Evolutionary conservation across 92 coral and sea anemone genomes (phyloP).

Genomic region (Anthopleura xanthogrammica): DNA sequence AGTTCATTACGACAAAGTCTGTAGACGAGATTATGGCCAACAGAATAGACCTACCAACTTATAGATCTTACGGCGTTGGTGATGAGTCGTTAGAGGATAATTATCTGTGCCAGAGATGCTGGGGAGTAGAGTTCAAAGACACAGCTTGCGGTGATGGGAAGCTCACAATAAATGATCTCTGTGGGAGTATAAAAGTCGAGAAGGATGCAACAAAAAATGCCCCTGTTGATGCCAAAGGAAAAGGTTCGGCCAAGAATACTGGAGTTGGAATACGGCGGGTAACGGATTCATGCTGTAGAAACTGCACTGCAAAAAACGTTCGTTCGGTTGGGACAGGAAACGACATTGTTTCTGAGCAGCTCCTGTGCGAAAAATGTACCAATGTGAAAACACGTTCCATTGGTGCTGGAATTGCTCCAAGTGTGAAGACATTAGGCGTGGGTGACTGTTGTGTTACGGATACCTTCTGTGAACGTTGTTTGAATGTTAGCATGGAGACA

Average conservation of each 20-base stretch:
- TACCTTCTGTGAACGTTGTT: constrained; percentile 73
- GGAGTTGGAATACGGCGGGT: constrained; percentile 70
- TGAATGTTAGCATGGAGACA: constrained; percentile 54
- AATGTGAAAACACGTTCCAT: constrained; percentile 70
- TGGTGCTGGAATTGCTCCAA: constrained; percentile 47
- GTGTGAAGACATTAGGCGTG: constrained; percentile 53
- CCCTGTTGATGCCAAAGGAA: neutral
- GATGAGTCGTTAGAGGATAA: constrained; percentile 50
- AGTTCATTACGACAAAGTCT: constrained; percentile 43
- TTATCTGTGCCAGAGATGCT: constrained; percentile 65
- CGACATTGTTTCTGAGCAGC: constrained; percentile 52
- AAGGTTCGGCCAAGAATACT: constrained; percentile 1
- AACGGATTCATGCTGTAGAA: constrained; percentile 64
- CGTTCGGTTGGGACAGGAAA: constrained; percentile 77
- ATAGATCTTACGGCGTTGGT: constrained; percentile 78
- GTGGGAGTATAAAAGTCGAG: neutral
- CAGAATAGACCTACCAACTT: constrained; percentile 58
- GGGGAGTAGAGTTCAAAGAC: constrained; percentile 50
- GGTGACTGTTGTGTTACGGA: constrained; percentile 84
- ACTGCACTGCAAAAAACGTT: constrained; percentile 47
- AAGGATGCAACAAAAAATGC: neutral
- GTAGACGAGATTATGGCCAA: constrained; percentile 89
- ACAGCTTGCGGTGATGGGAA: constrained; percentile 65
- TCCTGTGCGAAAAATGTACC: constrained; percentile 74
- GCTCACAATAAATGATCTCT: neutral